Evolutionary conservation across 2,113 vertebrate species (phyloP), one percentile per base, ranked within the genome.

Genomic region (Furnarius figulus): DNA sequence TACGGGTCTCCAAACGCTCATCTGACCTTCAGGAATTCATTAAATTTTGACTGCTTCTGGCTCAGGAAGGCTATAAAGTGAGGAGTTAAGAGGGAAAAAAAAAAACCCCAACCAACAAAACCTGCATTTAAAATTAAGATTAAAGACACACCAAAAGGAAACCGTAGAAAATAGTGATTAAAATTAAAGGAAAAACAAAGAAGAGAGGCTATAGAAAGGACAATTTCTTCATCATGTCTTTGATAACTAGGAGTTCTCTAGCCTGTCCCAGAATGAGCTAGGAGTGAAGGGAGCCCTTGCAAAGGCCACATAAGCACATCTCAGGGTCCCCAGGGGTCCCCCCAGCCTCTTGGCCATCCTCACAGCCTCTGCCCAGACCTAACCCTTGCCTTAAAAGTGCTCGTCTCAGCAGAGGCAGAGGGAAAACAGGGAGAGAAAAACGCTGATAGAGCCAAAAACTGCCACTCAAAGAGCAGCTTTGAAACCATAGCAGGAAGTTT

Each of bases 21-120:
- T 94, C 68, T 75, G 83, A 96, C 93, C 88, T 95, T 93, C 78
- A 93, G 67, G 80, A 96, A 82, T 85, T 88, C 75, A 81, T 89
- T 80, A 89, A 33, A 50, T 84, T 95, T 93, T 76, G 82, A 30
- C 39, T 87, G 65, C 76, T 88, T 12, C 72, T 77, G 79, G 19
- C 17, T 94, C 52, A 56, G 47, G 83, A 84, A 61, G n/a, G 25
- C 40, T 58, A 27, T 82, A 47, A 95, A 94, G 22, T 47, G 39
- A 80, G 37, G 67, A 86, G 40, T 42, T 65, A 14, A 78, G 30
- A 25, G 2, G 0, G 1, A 5, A 7, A 40, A 63, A 56, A 21
- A 15, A 7, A 59, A 58, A n/a, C 11, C 6, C 55, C 14, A 5
- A 24, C 8, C 46, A 5, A 24, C 23, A 17, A 59, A 59, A 25